Evolutionary conservation across 1,140 invertebrate genomes (phyloP).

Genomic region (Euura lappo): DNA sequence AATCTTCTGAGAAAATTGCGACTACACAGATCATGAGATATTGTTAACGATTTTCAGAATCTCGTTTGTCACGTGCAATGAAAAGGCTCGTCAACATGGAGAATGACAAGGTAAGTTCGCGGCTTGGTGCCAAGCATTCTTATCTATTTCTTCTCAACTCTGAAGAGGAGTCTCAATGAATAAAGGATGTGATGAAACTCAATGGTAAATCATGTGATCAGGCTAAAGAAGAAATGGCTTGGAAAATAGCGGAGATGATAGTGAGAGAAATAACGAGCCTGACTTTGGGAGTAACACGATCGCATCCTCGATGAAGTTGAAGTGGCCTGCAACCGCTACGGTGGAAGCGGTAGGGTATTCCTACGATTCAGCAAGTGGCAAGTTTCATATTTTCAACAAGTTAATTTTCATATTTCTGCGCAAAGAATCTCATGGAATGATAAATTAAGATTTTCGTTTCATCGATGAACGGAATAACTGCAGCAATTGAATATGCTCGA

Average conservation of each 20-base stretch:
- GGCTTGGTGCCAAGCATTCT: too few relatives aligned
- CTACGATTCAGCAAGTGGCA: too few relatives aligned
- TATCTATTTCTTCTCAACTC: too few relatives aligned
- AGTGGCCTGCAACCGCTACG: too few relatives aligned
- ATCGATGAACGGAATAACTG: too few relatives aligned
- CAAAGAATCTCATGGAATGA: too few relatives aligned
- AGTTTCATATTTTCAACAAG: too few relatives aligned
- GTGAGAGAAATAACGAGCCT: slow-evolving; percentile 89
- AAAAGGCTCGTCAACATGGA: slow-evolving; percentile 80
- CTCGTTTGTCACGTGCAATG: slow-evolving; percentile 70
- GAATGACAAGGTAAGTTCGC: slow-evolving; percentile 70
- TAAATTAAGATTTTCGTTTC: too few relatives aligned
- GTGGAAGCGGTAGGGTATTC: too few relatives aligned
- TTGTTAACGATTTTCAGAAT: slow-evolving; percentile 53
- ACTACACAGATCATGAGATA: not conserved
- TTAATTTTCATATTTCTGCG: too few relatives aligned
- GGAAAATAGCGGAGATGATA: slow-evolving; percentile 95
- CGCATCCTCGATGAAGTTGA: slow-evolving; percentile 45
- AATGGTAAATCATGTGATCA: slow-evolving; percentile 42
- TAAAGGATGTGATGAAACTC: not conserved
- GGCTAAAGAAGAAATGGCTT: slow-evolving; percentile 92
- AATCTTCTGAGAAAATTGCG: too few relatives aligned
- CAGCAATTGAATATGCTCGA: too few relatives aligned
- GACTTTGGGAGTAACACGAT: slow-evolving; percentile 55
- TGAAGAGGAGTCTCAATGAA: not conserved